Evolutionary conservation across 2,113 vertebrate species (phyloP).

Genomic region (Rhinolophus ferrumequinum): DNA sequence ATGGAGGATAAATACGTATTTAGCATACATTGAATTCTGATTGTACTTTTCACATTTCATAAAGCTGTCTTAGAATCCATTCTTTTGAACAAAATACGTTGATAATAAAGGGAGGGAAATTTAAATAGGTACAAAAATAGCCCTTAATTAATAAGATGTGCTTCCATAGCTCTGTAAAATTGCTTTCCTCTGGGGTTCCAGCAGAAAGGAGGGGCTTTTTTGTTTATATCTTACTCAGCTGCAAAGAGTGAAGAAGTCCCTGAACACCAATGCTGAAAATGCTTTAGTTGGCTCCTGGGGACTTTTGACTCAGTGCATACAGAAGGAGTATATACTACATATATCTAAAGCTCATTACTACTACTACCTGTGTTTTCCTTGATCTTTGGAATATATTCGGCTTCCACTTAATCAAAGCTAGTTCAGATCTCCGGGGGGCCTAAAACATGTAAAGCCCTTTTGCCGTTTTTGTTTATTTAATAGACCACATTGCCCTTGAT

Average conservation of each 20-base stretch:
- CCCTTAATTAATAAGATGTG: constrained; percentile 4
- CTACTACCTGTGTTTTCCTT: neutral
- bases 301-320: neutral
- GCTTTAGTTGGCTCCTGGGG: neutral
- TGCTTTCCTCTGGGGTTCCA: constrained; percentile 38
- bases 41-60: neutral
- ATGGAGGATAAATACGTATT: neutral
- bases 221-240: constrained; percentile 20
- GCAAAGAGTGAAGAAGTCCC: neutral
- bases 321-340: accelerated
- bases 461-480: constrained; percentile 44
- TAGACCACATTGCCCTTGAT: constrained; percentile 52
- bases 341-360: neutral
- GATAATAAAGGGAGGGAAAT: neutral
- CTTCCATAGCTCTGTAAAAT: neutral
- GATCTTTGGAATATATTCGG: neutral
- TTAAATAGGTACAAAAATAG: neutral
- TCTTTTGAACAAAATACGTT: neutral
- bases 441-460: constrained; percentile 25
- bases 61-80: neutral
- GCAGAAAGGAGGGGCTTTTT: neutral
- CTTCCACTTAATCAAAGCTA: constrained; percentile 16
- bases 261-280: neutral
- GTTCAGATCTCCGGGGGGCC: constrained; percentile 2
- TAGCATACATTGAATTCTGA: neutral